A percentile compares a stretch with the other conserved stretches of the same genome.
Conservation (phyloP, 1,140 invertebrate species). For the Brachystomella parvula region DNA sequence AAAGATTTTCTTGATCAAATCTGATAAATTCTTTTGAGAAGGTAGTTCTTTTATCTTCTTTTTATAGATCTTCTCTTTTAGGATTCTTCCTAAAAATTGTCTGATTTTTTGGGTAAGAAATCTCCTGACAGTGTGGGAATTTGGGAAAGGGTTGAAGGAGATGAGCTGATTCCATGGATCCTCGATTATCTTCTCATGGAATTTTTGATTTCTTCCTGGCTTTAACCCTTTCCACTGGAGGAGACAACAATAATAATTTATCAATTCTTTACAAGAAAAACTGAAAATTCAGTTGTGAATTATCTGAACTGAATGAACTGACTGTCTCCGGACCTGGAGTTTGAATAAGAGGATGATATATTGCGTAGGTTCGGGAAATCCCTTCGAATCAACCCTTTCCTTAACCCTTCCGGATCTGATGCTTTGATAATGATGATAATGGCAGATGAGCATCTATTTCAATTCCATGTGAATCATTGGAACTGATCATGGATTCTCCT, state of each 20-base stretch:
- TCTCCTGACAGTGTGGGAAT: neutral
- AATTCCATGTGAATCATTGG: neutral
- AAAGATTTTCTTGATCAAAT: no score
- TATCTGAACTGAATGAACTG: neutral
- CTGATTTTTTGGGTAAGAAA: neutral
- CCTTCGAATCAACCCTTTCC: conserved; percentile 1
- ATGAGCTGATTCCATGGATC: neutral
- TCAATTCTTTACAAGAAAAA: neutral
- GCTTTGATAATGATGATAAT: neutral
- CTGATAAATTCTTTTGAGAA: no score
- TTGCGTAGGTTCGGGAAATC: neutral
- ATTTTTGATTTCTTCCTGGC: neutral
- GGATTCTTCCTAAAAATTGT: neutral
- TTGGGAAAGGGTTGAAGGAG: neutral
- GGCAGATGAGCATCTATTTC: neutral
- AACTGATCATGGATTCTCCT: neutral
- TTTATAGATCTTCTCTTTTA: no score
- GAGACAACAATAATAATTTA: no score
- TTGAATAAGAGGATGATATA: neutral
- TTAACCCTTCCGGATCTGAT: no score
- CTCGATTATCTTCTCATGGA: neutral
- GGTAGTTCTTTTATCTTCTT: no score
- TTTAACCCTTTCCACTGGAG: neutral
- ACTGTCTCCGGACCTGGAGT: no score
- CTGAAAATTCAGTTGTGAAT: neutral